A percentile compares a stretch with the other conserved stretches of the same genome.
phyloP scores from a whole-genome alignment of 2,888 invertebrate genomes.

The Nematopogon swammerdamellus region DNA sequence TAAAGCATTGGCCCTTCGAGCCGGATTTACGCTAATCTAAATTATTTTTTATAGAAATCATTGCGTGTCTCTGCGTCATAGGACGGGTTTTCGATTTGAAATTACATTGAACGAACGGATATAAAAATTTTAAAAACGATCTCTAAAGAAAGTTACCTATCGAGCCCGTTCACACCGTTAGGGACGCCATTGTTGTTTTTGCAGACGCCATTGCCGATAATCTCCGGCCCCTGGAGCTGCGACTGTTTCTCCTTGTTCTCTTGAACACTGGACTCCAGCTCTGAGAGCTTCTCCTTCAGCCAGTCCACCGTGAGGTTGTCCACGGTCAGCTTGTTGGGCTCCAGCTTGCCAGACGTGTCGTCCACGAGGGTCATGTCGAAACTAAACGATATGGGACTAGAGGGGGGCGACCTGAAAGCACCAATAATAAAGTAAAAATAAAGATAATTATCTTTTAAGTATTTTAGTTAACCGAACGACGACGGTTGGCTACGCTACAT shows the following conservation, averaged over 20 bases:
- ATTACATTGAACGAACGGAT: too few relatives aligned
- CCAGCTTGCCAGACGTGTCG: slow-evolving; percentile 82
- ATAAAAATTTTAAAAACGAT: too few relatives aligned
- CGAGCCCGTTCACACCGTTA: slow-evolving; percentile 55
- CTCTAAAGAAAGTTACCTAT: slow-evolving; percentile 25
- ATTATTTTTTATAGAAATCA: too few relatives aligned
- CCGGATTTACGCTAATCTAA: too few relatives aligned
- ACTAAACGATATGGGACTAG: slow-evolving; percentile 73
- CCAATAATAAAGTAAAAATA: too few relatives aligned
- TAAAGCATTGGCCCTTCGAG: too few relatives aligned
- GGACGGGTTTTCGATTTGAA: too few relatives aligned
- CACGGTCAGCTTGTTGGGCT: slow-evolving; percentile 84
- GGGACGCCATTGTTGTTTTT: slow-evolving; percentile 47
- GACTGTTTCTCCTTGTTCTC: slow-evolving; percentile 71
- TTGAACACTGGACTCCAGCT: slow-evolving; percentile 75
- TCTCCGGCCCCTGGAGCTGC: slow-evolving; percentile 53
- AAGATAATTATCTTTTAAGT: neutral
- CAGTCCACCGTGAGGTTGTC: slow-evolving; percentile 92
- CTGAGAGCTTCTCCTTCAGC: slow-evolving; percentile 75
- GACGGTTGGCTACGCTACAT: too few relatives aligned
- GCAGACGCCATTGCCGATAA: slow-evolving; percentile 47
- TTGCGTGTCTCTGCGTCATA: too few relatives aligned
- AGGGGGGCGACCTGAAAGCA: slow-evolving; percentile 69
- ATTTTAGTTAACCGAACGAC: too few relatives aligned
- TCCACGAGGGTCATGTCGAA: slow-evolving; percentile 88